Evolutionary conservation across 2,888 invertebrate genomes (phyloP), one percentile per base, ranked within the genome.

Genomic region (Danaus chrysippus): DNA sequence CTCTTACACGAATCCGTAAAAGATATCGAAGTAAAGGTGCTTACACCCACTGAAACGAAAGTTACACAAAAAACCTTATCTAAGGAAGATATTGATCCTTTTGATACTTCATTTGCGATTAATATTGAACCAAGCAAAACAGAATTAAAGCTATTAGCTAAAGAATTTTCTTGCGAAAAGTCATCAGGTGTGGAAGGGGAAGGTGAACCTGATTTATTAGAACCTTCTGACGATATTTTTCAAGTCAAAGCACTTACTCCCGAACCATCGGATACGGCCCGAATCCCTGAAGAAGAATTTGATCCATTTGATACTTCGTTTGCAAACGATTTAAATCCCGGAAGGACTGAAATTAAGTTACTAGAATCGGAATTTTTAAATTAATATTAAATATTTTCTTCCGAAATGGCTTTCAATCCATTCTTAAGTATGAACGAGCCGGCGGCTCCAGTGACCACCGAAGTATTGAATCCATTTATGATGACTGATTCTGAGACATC

Each of bases 241-340:
- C 91, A 93, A 71, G 93, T 92, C 0, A 95, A 95, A 83, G 95
- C 95, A 19, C 80, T 96, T 56, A 95, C 95, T 0, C 96, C 96
- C 23, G 92, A 93, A 62, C 92, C 90, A 10, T 81, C 83, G 5
- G 69, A 81, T 59, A 70, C 80, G 60, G 67, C 78, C 54, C 81
- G 79, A 44, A 65, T 75, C 54, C 72, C 81, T 23, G 76, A 84
- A 57, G 79, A 81, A 42, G 92, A 92, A 58, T 90, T 94, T 69
- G 96, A 97, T 90, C 96, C 96, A 0, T 97, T 97, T 75, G 96
- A 97, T 76, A 96, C 96, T 0, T 96, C 96, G 5, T 95, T 95
- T 72, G 96, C 95, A 0, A 91, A 92, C 56, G 93, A 94, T 75
- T 91, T 96, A 53, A 93, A 93, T 67, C 96, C 96, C 0, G 96